Evolutionary conservation across 2,888 invertebrate genomes (phyloP), one percentile per base, ranked within the genome.

Genomic region (Zygothrica quintamaculata): DNA sequence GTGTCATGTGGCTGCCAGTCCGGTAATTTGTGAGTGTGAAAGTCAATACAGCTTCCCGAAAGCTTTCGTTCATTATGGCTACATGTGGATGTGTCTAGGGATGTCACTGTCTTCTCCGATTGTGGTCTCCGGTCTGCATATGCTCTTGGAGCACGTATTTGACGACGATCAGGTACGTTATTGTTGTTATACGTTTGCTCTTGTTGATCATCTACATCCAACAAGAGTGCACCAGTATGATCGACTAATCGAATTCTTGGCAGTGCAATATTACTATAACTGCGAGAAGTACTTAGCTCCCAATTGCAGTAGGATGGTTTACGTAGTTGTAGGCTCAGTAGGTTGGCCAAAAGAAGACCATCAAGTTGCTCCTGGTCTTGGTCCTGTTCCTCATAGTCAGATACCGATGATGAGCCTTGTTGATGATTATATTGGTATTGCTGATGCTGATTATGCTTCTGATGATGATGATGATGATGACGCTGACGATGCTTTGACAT

Each of bases 231-330:
- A 11, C 93, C 92, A 64, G 91, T 91, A 52, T 92, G 91, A 74
- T 93, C 91, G 75, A 91, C 93, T 6, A 93, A 89, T 68, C 93
- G 90, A 15, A 93, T 92, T 4, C 91, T 89, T 2, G 93, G 93
- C 73, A 93, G 84, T 22, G 91, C 88, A 53, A 93, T 92, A 73
- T 92, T 92, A 22, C 92, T 92, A 44, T 93, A 93, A 40, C 93
- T 93, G 75, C 92, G 92, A 22, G 93, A 93, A 1, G 93, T 93
- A 22, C 92, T 92, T 68, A 93, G 77, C 80, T 93, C 92, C 93
- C 93, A 93, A 72, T 92, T 92, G 93, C 93, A 93, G 61, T 90
- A 90, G 61, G 90, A 90, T 0, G 93, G 93, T 72, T 93, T 93
- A 68, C 91, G 91, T 55, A 93, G 84, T 79, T 93, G 92, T 15